Evolutionary conservation across 2,888 invertebrate genomes (phyloP), one percentile per base, ranked within the genome.

Genomic region (Eledona agricola): DNA sequence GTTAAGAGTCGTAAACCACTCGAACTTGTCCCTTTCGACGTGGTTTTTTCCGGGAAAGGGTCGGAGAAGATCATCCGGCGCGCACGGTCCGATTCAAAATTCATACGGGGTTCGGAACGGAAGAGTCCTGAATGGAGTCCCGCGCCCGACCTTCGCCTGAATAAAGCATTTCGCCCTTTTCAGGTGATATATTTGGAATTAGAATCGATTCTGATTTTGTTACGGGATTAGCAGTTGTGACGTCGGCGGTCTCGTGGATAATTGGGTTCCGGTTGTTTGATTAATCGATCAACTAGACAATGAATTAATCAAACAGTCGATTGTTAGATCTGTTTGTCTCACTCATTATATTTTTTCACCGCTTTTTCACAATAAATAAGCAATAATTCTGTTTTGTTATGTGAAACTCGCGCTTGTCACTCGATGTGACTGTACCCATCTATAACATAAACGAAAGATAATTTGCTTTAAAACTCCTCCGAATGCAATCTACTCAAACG

Each of bases 241-340:
- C 23, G 25, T 15, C 16, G 25, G 6, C 23, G 37, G 35, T 11
- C 9, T 22, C 19, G 15, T 13, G 11, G 15, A 17, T 40, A 28
- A 40, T 40, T 40, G 40, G 40, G 40, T 40, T 28, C 28, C 20
- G 16, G 28, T 28, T 40, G 28, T 40, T 40, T 40, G 28, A 26
- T 40, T 40, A 40, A 40, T 40, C 40, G 40, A 40, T 40, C 40
- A 40, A 40, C 17, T 5, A 29, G 19, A 40, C 40, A 28, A 40
- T 28, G 28, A 29, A 19, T 28, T 40, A 40, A 28, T 40, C 40
- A 40, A 40, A 17, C 40, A 13, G 12, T n/a, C 28, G 28, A 15
- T 19, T 40, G 40, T 28, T 28, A 11, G 28, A 28, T 28, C 23
- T 28, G 28, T 28, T 37, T 37, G 37, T 10, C 25, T 4, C 5